A percentile compares a stretch with the other conserved stretches of the same genome.
These are phyloP conservation scores for Danio kyathit DNA, from an alignment of 2,797 vertebrate genomes.

Conservation along the genomic window DNA sequence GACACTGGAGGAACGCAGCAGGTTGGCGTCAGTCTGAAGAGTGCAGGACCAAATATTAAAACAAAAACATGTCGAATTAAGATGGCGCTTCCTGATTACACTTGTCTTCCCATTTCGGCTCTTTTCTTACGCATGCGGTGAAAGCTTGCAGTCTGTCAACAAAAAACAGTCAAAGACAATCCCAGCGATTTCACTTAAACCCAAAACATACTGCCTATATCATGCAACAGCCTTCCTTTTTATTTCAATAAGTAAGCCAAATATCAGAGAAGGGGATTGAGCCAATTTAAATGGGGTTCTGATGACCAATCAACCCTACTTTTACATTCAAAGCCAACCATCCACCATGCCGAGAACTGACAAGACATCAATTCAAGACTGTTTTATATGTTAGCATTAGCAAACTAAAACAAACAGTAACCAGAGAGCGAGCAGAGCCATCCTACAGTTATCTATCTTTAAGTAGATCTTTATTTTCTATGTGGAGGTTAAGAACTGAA, in stretches of 20 bases:
- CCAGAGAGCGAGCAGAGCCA: constrained; percentile 29
- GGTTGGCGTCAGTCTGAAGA: constrained; percentile 59
- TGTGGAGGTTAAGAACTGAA: constrained; percentile 39
- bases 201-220: constrained; percentile 17
- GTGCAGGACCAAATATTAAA: constrained; percentile 69
- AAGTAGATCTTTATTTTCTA: constrained; percentile 42
- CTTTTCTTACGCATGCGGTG: constrained; percentile 36
- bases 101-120: constrained; percentile 2
- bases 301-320: neutral
- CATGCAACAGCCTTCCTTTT: constrained; percentile 32
- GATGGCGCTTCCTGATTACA: constrained; percentile 38
- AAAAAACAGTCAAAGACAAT: neutral
- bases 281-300: neutral
- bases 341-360: neutral
- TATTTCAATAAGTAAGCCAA: constrained; percentile 16
- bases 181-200: constrained; percentile 20
- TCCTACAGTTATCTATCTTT: constrained; percentile 37
- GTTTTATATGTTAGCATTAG: neutral
- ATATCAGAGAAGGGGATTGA: neutral
- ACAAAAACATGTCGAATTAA: constrained; percentile 33
- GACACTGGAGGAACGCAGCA: constrained; percentile 59
- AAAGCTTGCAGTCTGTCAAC: constrained; percentile 23
- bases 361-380: neutral
- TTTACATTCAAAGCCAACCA: neutral
- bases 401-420: constrained; percentile 34